Evolutionary conservation across 2,888 invertebrate species (phyloP), one percentile per base, ranked within the genome.

Genomic region (Nomada fucata): DNA sequence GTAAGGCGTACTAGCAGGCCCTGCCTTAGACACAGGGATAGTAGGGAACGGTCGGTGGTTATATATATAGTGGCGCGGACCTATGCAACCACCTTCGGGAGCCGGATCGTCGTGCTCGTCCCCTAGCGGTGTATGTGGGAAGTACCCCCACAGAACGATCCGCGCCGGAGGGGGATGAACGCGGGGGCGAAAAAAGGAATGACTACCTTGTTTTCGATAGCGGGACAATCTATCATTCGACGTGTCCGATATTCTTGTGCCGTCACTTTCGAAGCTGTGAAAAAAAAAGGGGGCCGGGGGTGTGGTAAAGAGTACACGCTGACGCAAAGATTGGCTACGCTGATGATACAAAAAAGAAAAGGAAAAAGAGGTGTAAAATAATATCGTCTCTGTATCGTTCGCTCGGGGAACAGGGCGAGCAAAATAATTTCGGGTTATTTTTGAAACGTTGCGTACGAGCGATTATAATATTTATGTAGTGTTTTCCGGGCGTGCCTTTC

Each of bases 161-260:
- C 36, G 26, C 36, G 59, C 59, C 63, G 26, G n/a, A 29, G 63
- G 20, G 20, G 60, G 60, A n/a, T 50, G 70, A 36, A n/a, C n/a
- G 36, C 20, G 42, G 26, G 61, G 61, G 52, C 42, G 73, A 26
- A n/a, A 44, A 36, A 81, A 77, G 86, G 88, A 71, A 70, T 76
- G 86, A 80, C 78, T 76, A 86, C 79, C 79, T 87, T 88, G 88
- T 88, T 88, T 84, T 84, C 85, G 88, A 86, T 88, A 85, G 79
- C 64, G 60, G 29, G 65, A 73, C 77, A 65, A 88, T 88, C 89
- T 78, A 88, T 88, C 89, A 88, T 87, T 60, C 79, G 75, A 13
- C 55, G 68, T 77, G 70, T 63, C 70, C 52, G 76, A 83, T 79
- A 78, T 73, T 68, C 70, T 52, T 73, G 61, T 63, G 71, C 53